Conservation (phyloP, 2,888 invertebrate genomes). For the Agonum fuliginosum region DNA sequence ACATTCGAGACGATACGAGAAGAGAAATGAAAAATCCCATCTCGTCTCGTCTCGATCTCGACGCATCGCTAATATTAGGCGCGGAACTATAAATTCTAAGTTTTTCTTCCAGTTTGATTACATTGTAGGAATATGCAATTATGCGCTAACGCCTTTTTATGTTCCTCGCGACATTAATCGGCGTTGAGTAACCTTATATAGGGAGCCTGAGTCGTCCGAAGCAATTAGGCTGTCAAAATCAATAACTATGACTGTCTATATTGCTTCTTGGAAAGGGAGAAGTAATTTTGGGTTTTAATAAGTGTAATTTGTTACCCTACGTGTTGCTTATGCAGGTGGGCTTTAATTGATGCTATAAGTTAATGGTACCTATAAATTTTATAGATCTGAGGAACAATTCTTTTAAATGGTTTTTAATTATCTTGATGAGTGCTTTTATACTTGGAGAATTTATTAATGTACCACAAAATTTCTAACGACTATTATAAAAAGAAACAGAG, state of each 20-base stretch:
- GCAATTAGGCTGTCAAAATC: constrained; percentile 62
- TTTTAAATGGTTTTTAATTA: constrained; percentile 28
- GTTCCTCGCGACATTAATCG: constrained; percentile 63
- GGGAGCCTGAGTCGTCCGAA: constrained; percentile 31
- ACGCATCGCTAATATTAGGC: too few species aligned
- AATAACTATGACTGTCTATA: constrained; percentile 60
- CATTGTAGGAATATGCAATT: constrained; percentile 64
- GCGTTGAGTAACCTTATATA: constrained; percentile 37
- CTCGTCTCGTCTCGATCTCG: too few species aligned
- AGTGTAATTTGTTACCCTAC: constrained; percentile 54
- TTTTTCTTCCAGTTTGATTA: neutral
- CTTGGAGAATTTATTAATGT: neutral
- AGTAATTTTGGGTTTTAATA: constrained; percentile 49
- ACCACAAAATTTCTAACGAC: too few species aligned
- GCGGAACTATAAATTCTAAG: neutral
- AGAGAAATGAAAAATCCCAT: too few species aligned
- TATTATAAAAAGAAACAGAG: too few species aligned
- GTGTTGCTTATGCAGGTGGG: constrained; percentile 40
- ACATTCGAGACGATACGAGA: too few species aligned
- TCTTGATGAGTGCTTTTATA: neutral
- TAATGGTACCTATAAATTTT: constrained; percentile 28
- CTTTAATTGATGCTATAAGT: constrained; percentile 35
- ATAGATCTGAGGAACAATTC: neutral
- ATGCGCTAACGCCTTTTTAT: constrained; percentile 62
- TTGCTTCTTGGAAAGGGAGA: constrained; percentile 24